Conservation (phyloP, 2,797 vertebrate species). For the Danio jaintianensis region DNA sequence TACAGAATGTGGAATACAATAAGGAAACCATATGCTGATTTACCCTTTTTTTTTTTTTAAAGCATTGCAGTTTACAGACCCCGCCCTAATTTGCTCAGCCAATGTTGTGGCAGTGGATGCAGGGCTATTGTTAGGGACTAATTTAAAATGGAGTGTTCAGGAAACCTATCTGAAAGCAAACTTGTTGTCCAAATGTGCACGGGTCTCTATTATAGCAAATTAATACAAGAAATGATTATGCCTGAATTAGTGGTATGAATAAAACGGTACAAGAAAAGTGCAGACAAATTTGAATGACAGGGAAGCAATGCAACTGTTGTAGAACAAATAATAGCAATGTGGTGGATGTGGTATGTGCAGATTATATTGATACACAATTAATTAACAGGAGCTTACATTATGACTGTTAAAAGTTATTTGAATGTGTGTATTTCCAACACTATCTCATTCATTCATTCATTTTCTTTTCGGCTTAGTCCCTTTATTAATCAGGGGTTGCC, state of each 20-base stretch:
- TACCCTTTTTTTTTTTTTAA: too few relatives aligned
- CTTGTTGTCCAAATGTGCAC: not conserved
- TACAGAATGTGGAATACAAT: not conserved
- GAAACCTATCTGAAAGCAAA: conserved; percentile 9
- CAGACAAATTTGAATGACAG: not conserved
- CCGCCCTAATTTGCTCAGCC: not conserved
- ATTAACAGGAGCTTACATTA: too few relatives aligned
- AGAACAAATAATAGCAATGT: not conserved
- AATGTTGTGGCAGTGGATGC: not conserved
- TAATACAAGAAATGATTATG: not conserved
- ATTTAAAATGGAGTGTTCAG: not conserved
- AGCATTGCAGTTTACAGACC: not conserved
- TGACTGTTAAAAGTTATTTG: too few relatives aligned
- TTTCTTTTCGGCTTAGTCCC: too few relatives aligned
- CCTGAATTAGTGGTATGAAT: not conserved
- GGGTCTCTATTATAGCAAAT: not conserved
- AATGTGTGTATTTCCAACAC: too few relatives aligned
- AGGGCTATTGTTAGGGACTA: not conserved
- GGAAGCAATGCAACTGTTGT: not conserved
- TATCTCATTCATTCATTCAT: too few relatives aligned
- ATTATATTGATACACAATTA: not conserved
- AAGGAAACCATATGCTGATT: not conserved
- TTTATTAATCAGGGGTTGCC: too few relatives aligned
- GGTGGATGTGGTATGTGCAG: not conserved
- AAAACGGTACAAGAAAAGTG: not conserved